Conservation (phyloP, 2,113 vertebrate species). For the Eclectus roratus region DNA sequence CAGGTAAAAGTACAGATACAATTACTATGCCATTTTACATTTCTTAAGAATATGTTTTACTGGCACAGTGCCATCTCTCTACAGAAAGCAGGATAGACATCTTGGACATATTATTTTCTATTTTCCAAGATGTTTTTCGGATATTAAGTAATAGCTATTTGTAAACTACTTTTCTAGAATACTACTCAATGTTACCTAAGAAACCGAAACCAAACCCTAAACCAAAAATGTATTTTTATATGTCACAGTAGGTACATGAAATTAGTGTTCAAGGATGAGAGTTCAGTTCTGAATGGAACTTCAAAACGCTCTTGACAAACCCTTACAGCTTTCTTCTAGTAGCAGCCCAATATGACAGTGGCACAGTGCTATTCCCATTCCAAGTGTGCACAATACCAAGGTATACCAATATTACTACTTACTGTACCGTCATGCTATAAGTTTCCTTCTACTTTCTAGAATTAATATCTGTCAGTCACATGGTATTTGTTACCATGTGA, state of each 20-base stretch:
- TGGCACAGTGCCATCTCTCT: not conserved
- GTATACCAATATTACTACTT: not conserved
- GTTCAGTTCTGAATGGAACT: not conserved
- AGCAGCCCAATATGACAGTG: not conserved
- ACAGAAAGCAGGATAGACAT: not conserved
- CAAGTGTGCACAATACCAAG: not conserved
- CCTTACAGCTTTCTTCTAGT: not conserved
- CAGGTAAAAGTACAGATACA: not conserved
- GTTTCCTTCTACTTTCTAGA: not conserved
- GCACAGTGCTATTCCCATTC: not conserved
- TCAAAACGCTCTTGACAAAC: not conserved
- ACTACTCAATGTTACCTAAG: not conserved
- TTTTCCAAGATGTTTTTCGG: not conserved
- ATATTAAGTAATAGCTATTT: not conserved
- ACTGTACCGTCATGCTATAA: fast-evolving
- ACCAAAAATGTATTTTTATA: not conserved
- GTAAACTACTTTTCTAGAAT: not conserved
- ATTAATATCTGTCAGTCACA: not conserved
- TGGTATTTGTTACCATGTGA: not conserved
- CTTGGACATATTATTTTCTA: not conserved
- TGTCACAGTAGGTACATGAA: not conserved
- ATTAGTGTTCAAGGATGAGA: not conserved
- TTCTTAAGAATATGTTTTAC: not conserved
- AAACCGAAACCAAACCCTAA: not conserved
- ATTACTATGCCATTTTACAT: not conserved